Percentiles rank a stretch among this genome's conserved stretches.
Evolutionary conservation across 2,113 vertebrate species (phyloP).

Genomic region (Periophthalmodon schlosseri): DNA sequence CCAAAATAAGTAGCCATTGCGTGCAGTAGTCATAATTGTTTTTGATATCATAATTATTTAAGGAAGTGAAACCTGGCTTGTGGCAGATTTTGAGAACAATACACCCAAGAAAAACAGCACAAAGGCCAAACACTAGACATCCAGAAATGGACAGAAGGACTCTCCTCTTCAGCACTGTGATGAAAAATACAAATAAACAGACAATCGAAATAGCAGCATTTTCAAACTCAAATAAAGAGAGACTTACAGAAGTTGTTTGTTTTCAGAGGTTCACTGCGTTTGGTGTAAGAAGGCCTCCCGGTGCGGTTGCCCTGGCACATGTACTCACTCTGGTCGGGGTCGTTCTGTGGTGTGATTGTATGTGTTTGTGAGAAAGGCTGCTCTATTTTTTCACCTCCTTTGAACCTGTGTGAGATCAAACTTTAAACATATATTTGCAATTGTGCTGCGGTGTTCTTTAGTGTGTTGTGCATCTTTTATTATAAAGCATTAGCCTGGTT

Average conservation of each 20-base stretch:
- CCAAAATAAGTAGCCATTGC: not conserved
- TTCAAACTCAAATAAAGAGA: not conserved
- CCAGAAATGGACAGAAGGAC: constrained; percentile 74
- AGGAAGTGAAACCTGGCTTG: constrained; percentile 61
- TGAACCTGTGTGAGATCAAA: constrained; percentile 45
- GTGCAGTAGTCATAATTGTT: not conserved
- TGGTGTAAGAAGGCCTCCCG: constrained; percentile 51
- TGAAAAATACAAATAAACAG: not conserved
- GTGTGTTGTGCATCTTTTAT: not conserved
- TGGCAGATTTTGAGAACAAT: constrained; percentile 47
- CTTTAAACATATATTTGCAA: not conserved
- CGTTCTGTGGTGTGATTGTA: constrained; percentile 48
- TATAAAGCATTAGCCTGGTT: not conserved
- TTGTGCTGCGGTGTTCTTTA: not conserved
- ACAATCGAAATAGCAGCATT: not conserved
- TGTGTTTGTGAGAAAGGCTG: not conserved
- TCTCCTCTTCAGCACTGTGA: constrained; percentile 71
- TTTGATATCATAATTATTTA: not conserved
- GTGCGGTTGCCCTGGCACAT: constrained; percentile 48
- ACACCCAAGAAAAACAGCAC: constrained; percentile 53
- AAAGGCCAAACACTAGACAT: constrained; percentile 63
- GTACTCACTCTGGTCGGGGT: constrained; percentile 61
- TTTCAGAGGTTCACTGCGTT: constrained; percentile 29
- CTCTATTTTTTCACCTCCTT: accelerated
- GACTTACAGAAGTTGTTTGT: constrained; percentile 72